Evolutionary conservation across 2,888 invertebrate species (phyloP), one percentile per base, ranked within the genome.

Genomic region (Scotopteryx bipunctaria): DNA sequence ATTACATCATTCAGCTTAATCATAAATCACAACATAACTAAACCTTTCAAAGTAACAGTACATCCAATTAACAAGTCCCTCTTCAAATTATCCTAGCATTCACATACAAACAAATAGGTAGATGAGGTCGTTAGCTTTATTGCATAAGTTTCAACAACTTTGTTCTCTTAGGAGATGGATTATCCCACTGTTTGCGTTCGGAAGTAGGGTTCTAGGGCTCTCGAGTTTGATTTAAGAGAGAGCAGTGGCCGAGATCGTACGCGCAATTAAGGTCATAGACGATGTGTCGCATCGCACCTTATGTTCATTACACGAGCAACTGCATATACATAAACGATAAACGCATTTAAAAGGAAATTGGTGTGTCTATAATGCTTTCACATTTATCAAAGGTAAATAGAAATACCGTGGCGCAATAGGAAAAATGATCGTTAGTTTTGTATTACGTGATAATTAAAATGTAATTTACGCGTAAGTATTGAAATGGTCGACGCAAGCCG

Each of bases 181-280:
- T 75, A 73, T 78, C 78, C 71, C 53, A 64, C 61, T 67, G 73
- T 71, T 69, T 59, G 63, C 63, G 56, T 66, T 38, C 69, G 74
- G 76, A 89, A 85, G 87, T 88, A 70, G 87, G 83, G 82, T 77
- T 90, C 80, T 86, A 87, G 89, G 89, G 86, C 88, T 81, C 67
- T 71, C 71, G 66, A 86, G 87, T 78, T 90, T 89, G 86, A 85
- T 86, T 89, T 88, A 80, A 89, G 88, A 88, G 88, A 89, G 88
- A 89, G 86, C 81, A 86, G 79, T 67, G 83, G 66, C 88, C 83
- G 75, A 83, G 83, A 83, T 86, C 71, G 76, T 72, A 61, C 55
- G 61, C 62, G 76, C 77, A 83, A 89, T 90, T 89, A 89, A 78
- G 89, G 88, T 81, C 88, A 84, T 77, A 86, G 73, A 78, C 80